These are phyloP conservation scores for Pterostichus madidus DNA, from an alignment of 2,888 invertebrate species.

Conservation along the genomic window DNA sequence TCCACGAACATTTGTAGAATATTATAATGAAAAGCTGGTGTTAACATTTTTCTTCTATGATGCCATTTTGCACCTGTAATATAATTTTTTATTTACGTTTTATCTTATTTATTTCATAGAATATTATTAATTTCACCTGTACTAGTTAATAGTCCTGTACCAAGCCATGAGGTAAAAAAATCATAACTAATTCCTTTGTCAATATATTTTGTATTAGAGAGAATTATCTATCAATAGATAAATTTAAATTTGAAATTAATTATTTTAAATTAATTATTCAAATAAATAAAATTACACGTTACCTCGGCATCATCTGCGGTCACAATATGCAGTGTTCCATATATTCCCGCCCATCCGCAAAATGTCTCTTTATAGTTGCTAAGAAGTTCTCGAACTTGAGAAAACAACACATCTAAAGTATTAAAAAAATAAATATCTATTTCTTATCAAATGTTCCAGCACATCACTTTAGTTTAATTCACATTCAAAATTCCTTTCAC, in stretches of 20 bases:
- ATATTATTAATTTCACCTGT: constrained; percentile 70
- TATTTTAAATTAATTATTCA: too few relatives aligned
- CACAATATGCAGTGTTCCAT: constrained; percentile 22
- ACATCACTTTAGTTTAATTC: too few relatives aligned
- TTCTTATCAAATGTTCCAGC: background rate
- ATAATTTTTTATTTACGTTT: background rate
- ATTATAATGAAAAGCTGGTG: constrained; percentile 84
- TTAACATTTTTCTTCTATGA: constrained; percentile 81
- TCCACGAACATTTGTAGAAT: constrained; percentile 78
- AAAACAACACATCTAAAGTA: constrained; percentile 2
- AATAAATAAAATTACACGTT: background rate
- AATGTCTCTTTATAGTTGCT: background rate
- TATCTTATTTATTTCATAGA: background rate
- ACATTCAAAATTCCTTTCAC: too few relatives aligned
- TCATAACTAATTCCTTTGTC: constrained; percentile 73
- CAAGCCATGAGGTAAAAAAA: constrained; percentile 74
- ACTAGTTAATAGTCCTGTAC: constrained; percentile 75
- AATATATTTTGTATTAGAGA: constrained; percentile 72
- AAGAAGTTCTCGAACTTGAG: background rate
- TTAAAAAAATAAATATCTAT: background rate
- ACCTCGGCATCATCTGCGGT: constrained; percentile 56
- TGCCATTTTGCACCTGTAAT: constrained; percentile 79
- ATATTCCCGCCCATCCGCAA: constrained; percentile 12
- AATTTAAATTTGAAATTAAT: too few relatives aligned
- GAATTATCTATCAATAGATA: constrained; percentile 70